A percentile compares a stretch with the other conserved stretches of the same genome.
Conservation (phyloP, 2,888 invertebrate species). For the Drosophila nigricruria region DNA sequence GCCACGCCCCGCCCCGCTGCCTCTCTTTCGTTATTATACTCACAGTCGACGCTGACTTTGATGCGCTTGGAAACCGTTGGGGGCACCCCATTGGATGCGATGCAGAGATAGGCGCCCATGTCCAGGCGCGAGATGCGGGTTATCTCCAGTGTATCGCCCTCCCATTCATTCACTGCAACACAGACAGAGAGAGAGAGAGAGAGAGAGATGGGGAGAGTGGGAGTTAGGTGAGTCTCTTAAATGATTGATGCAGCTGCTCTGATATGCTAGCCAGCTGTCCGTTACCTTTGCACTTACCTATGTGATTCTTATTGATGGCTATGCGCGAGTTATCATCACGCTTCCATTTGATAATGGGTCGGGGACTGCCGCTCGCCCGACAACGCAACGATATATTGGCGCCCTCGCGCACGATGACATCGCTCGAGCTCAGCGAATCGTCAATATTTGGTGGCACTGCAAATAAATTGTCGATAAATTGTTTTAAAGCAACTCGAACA, state of each 20-base stretch:
- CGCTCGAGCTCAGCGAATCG: slow-evolving; percentile 95
- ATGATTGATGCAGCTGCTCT: slow-evolving; percentile 68
- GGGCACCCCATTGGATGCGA: slow-evolving; percentile 94
- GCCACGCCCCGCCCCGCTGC: too few species aligned
- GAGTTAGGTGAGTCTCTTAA: slow-evolving; percentile 47
- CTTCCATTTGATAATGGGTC: slow-evolving; percentile 96
- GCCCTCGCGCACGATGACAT: slow-evolving; percentile 94
- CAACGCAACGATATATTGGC: slow-evolving; percentile 95
- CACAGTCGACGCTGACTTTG: slow-evolving; percentile 97
- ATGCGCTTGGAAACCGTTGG: slow-evolving; percentile 96
- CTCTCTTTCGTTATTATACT: slow-evolving; percentile 86
- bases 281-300: slow-evolving; percentile 87
- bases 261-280: slow-evolving; percentile 20
- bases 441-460: slow-evolving; percentile 97
- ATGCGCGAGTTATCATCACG: slow-evolving; percentile 95
- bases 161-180: slow-evolving; percentile 91
- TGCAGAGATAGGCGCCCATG: slow-evolving; percentile 97
- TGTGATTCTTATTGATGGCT: slow-evolving; percentile 93
- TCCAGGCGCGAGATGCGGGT: slow-evolving; percentile 93
- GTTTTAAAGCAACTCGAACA: not conserved
- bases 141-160: slow-evolving; percentile 94
- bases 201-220: not conserved
- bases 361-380: slow-evolving; percentile 94
- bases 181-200: not conserved
- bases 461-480: not conserved